Base-by-base conservation (phyloP, 1,140 invertebrate species). In the Riptortus pedestris region DNA sequence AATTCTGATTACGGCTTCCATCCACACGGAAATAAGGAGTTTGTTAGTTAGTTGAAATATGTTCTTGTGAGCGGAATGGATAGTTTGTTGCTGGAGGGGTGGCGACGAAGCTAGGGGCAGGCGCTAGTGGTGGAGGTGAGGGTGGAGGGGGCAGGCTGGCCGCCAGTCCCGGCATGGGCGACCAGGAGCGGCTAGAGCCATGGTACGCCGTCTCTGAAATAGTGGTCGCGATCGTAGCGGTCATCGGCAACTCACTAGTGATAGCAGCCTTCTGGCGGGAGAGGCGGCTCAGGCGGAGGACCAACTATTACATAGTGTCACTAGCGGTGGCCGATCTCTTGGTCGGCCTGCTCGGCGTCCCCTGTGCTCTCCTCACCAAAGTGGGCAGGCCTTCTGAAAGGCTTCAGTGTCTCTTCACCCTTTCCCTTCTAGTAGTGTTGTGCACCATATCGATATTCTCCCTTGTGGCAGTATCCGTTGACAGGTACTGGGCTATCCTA, bases 401-500 rank as follows among this genome's bases (percentile, higher is more conserved):
- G 2, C 81, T 90, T 73, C 83, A 86, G 14, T 93, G 91, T 73
- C 76, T 93, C 28, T 90, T 92, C 72, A 91, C 90, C n/a, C 82
- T 90, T 4, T 93, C 90, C 0, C 74, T 93, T 31, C 78, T 95
- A 65, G 82, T 94, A 62, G 87, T 93, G 45, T 77, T 94, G 26
- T 95, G 91, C 71, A 94, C 91, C 31, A 90, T 91, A 68, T 93
- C 90, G 68, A 95, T 95, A 66, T 90, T 95, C 71, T 91, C 88
- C 72, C 75, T 95, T 69, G 87, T 95, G 0, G 91, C 90, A 2
- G 91, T 95, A 2, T 91, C 89, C 20, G 82, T 93, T 62, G 91
- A 95, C 78, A 80, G 91, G 45, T 94, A 93, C 73, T 93, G 90
- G 90, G 91, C 91, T 14, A 93, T 94, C 65, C 79, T 93, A 0